Percentiles rank a stretch among this genome's conserved stretches.
phyloP scores from a whole-genome alignment of 1,140 invertebrate species.

The Zaprionus kolodkinae region DNA sequence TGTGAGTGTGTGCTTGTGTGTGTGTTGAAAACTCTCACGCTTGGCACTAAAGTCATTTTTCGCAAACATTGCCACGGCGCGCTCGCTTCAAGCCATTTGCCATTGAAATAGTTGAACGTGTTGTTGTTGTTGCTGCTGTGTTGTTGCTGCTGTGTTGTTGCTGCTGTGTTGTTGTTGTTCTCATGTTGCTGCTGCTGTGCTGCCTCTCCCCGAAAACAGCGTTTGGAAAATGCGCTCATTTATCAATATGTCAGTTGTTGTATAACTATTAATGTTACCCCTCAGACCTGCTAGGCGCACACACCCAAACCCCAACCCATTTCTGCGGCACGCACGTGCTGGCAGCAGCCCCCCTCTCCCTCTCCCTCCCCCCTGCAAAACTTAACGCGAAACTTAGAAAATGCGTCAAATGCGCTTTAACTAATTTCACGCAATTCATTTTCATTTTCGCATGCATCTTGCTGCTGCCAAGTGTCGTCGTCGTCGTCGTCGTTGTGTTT shows the following conservation, averaged over 20 bases:
- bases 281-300: conserved; percentile 3
- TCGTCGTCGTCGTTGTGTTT: conserved; percentile 27
- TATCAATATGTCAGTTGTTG: conserved; percentile 82
- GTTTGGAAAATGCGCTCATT: conserved; percentile 74
- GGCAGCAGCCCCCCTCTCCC: not conserved
- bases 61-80: conserved; percentile 43
- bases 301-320: not conserved
- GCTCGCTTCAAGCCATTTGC: conserved; percentile 62
- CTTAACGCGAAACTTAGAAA: conserved; percentile 59
- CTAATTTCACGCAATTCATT: conserved; percentile 79
- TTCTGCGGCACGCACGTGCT: conserved; percentile 37
- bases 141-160: not conserved
- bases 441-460: conserved; percentile 68
- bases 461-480: conserved; percentile 52
- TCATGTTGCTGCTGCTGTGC: conserved; percentile 1
- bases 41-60: conserved; percentile 74
- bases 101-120: conserved; percentile 66
- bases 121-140: conserved; percentile 37
- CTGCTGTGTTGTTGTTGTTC: not conserved
- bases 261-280: conserved; percentile 78
- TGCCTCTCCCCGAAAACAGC: conserved; percentile 42
- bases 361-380: not conserved
- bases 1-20: conserved; percentile 21
- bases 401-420: conserved; percentile 76
- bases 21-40: conserved; percentile 69